Conservation (phyloP, 1,140 invertebrate species). For the Macrocentrus cingulum region DNA sequence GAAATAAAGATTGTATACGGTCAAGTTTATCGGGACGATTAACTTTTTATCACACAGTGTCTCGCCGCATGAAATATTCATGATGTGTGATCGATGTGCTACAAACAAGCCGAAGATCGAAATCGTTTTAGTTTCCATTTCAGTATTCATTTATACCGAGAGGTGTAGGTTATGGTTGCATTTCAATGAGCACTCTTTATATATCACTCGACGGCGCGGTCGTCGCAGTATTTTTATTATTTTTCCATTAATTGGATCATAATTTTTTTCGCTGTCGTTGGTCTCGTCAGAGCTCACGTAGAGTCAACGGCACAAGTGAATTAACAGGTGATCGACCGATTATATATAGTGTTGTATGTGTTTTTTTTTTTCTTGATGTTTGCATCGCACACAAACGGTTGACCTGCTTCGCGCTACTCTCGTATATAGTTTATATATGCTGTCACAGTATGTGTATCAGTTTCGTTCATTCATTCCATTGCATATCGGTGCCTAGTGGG, state of each 20-base stretch:
- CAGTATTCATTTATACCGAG: slow-evolving; percentile 8
- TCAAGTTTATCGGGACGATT: slow-evolving; percentile 21
- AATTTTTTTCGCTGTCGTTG: too few relatives aligned
- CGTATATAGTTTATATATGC: too few relatives aligned
- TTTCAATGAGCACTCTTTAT: slow-evolving; percentile 9
- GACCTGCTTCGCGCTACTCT: too few relatives aligned
- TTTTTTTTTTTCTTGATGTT: too few relatives aligned
- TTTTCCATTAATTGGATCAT: too few relatives aligned
- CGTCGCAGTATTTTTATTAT: too few relatives aligned
- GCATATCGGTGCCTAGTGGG: background rate
- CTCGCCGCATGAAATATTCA: slow-evolving; percentile 22
- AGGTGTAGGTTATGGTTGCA: slow-evolving; percentile 26
- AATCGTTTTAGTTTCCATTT: slow-evolving; percentile 14
- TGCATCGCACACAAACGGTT: too few relatives aligned
- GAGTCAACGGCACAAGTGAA: too few relatives aligned
- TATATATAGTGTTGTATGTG: too few relatives aligned
- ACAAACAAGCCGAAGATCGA: slow-evolving; percentile 1
- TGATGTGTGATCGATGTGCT: slow-evolving; percentile 23
- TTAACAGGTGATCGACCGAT: too few relatives aligned
- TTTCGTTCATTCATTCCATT: slow-evolving; percentile 10
- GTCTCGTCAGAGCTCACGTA: too few relatives aligned
- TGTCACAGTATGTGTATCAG: background rate
- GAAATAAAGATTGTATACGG: slow-evolving; percentile 11
- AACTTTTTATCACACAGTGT: slow-evolving; percentile 15
- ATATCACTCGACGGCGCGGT: background rate